Conservation (phyloP, 2,797 vertebrate species). For the Acomys russatus region DNA sequence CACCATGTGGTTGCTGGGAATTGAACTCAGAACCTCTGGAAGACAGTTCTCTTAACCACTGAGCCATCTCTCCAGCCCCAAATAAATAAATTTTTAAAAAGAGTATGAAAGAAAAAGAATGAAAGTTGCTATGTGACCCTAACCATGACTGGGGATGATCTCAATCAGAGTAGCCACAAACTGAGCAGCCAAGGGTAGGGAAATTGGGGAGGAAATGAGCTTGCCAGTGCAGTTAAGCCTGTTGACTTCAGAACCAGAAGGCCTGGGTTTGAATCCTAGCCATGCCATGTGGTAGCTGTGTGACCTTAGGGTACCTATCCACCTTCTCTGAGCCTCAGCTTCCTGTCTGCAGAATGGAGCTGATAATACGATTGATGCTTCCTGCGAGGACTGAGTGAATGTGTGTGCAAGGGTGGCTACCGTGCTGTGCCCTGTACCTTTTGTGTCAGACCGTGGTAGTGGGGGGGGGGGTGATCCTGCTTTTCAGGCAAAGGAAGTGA, state of each 20-base stretch:
- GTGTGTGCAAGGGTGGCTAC: neutral
- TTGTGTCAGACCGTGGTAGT: neutral
- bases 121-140: rapidly evolving
- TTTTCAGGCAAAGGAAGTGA: neutral
- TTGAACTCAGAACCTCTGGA: no score
- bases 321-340: conserved; percentile 16
- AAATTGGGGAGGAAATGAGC: neutral
- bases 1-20: no score
- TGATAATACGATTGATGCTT: neutral
- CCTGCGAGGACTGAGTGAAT: neutral
- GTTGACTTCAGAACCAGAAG: neutral
- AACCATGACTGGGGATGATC: neutral
- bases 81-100: no score
- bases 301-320: neutral
- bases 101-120: no score
- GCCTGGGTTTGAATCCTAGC: neutral
- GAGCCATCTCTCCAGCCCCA: no score
- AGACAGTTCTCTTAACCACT: no score
- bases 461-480: neutral
- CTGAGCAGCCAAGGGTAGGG: neutral
- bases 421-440: rapidly evolving
- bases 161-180: neutral
- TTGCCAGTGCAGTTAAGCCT: neutral
- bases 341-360: neutral
- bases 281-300: neutral